phyloP scores from a whole-genome alignment of 2,888 invertebrate genomes.

The Callosobruchus maculatus region DNA sequence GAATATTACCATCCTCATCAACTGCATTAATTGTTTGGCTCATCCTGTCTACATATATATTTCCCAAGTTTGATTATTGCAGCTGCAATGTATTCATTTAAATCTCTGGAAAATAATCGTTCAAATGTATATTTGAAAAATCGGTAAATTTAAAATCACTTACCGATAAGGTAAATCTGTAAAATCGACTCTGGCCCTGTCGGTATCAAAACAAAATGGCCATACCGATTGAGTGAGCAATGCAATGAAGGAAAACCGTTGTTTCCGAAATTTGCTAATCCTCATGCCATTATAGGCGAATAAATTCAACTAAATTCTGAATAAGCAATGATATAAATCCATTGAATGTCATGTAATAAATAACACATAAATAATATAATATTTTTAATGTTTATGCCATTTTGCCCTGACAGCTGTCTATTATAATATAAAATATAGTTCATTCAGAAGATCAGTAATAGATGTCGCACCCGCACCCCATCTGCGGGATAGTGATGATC shows the following conservation, averaged over 20 bases:
- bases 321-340: not conserved
- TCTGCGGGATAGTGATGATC: no score
- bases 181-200: not conserved
- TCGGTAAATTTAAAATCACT: not conserved
- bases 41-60: not conserved
- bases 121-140: not conserved
- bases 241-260: not conserved
- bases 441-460: not conserved
- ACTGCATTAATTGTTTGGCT: not conserved
- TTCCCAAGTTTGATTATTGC: not conserved
- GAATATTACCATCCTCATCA: not conserved
- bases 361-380: no score
- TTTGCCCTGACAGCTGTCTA: no score
- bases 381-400: no score
- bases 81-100: not conserved
- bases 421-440: not conserved
- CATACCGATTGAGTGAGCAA: not conserved
- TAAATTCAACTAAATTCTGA: not conserved
- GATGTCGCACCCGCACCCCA: no score
- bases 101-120: not conserved
- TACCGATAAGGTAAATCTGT: not conserved
- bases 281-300: not conserved
- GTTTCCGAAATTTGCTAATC: not conserved
- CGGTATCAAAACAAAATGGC: conserved; percentile 1
- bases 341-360: no score